phyloP scores from a whole-genome alignment of 2,888 invertebrate species.

The Drosophila pseudotakahashii region DNA sequence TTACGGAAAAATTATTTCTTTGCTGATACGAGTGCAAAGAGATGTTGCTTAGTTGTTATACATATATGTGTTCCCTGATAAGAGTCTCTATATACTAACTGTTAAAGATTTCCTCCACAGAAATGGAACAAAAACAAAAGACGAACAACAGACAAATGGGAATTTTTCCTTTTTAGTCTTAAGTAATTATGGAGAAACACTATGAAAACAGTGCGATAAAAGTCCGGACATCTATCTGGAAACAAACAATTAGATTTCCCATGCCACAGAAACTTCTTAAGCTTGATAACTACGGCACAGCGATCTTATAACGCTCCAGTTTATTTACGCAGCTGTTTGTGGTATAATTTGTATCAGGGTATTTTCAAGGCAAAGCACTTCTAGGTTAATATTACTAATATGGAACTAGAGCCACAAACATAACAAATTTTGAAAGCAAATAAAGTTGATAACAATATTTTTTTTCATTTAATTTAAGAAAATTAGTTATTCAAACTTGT shows the following conservation, averaged over 20 bases:
- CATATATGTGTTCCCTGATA: slow-evolving; percentile 17
- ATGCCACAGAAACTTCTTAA: background rate
- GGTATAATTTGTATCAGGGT: background rate
- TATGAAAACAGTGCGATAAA: slow-evolving; percentile 63
- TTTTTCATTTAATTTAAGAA: background rate
- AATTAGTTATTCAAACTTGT: no score
- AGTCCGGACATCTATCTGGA: slow-evolving; percentile 54
- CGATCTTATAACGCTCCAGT: slow-evolving; percentile 1
- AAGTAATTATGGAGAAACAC: slow-evolving; percentile 40
- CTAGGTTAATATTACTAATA: background rate
- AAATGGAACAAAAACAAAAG: background rate
- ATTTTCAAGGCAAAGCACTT: slow-evolving; percentile 12
- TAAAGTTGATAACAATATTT: background rate
- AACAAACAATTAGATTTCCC: slow-evolving; percentile 53
- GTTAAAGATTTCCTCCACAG: background rate
- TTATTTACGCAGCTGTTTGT: slow-evolving; percentile 28
- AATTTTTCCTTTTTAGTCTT: slow-evolving; percentile 2
- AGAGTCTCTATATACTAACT: slow-evolving; percentile 6
- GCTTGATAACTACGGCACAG: slow-evolving; percentile 14
- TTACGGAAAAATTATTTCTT: slow-evolving; percentile 28
- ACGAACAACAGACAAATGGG: slow-evolving; percentile 3
- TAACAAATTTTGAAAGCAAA: background rate
- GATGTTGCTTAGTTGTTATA: slow-evolving; percentile 8
- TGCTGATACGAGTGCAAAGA: slow-evolving; percentile 10
- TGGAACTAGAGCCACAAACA: background rate